phyloP scores from a whole-genome alignment of 1,140 invertebrate species.

The Neotoxoptera formosana region DNA sequence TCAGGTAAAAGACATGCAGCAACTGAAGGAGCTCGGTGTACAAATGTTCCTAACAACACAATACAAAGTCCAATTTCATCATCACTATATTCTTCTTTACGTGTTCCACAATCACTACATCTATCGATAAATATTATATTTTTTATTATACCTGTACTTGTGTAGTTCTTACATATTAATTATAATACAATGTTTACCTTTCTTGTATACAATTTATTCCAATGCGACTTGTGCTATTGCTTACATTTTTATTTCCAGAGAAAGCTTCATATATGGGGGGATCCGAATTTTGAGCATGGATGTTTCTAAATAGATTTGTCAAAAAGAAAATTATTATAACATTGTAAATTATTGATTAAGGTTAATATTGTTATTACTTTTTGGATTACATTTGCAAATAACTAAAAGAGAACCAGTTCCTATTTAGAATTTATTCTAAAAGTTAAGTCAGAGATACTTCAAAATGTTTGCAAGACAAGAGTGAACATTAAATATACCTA shows the following conservation, averaged over 20 bases:
- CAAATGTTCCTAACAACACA: slow-evolving; percentile 92
- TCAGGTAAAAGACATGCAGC: slow-evolving; percentile 93
- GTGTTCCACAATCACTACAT: slow-evolving; percentile 81
- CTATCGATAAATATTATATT: slow-evolving; percentile 63
- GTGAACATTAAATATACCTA: no score
- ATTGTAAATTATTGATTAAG: neutral
- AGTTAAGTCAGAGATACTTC: no score
- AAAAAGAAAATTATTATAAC: neutral
- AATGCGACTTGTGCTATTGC: slow-evolving; percentile 45
- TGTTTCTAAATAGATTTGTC: neutral
- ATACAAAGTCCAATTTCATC: slow-evolving; percentile 96
- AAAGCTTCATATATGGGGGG: slow-evolving; percentile 38
- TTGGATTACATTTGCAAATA: no score
- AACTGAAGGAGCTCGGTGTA: slow-evolving; percentile 92
- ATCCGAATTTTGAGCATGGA: neutral
- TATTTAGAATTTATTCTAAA: no score
- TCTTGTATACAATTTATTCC: slow-evolving; percentile 57
- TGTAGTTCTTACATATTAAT: neutral
- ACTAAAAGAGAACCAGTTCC: no score
- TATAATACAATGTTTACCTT: slow-evolving; percentile 11
- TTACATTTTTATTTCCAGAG: slow-evolving; percentile 36
- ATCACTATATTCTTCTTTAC: slow-evolving; percentile 94
- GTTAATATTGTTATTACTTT: neutral
- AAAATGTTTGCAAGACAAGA: no score
- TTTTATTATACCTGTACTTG: neutral